A percentile compares a stretch with the other conserved stretches of the same genome.
These are phyloP conservation scores for Caenorhabditis virilis DNA, from an alignment of 2,888 invertebrate species.

Conservation along the genomic window DNA sequence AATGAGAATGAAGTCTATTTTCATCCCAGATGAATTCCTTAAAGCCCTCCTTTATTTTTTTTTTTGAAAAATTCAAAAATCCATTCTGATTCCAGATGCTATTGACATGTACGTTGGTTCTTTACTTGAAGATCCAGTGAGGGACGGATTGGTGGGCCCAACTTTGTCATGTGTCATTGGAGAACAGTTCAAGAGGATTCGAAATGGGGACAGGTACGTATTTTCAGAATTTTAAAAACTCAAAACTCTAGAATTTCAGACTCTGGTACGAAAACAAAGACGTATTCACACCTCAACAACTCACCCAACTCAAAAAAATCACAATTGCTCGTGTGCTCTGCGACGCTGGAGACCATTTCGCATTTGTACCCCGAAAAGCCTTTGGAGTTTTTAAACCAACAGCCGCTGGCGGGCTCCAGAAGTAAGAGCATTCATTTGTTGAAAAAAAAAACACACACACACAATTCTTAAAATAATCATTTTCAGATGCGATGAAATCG, in stretches of 20 bases:
- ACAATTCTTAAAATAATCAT: background rate
- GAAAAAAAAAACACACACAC: conserved; percentile 10
- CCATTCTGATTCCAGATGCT: conserved; percentile 26
- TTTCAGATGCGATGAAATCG: conserved; percentile 48
- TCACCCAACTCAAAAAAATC: conserved; percentile 80
- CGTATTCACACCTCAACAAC: conserved; percentile 83
- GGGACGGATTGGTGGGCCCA: conserved; percentile 72
- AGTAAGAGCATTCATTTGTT: too few relatives aligned
- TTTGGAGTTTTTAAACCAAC: conserved; percentile 54
- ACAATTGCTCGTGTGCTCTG: conserved; percentile 75
- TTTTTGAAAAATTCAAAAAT: background rate
- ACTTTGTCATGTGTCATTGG: conserved; percentile 71
- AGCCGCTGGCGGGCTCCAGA: conserved; percentile 15
- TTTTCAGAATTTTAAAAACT: background rate
- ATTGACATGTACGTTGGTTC: conserved; percentile 73
- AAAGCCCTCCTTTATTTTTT: background rate
- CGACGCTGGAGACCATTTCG: conserved; percentile 51
- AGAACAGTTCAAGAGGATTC: conserved; percentile 71
- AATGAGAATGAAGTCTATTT: too few relatives aligned
- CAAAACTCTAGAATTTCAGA: conserved; percentile 70
- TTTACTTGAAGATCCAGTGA: conserved; percentile 71
- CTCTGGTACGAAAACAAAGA: conserved; percentile 93
- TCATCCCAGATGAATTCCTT: too few relatives aligned
- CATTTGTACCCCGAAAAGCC: conserved; percentile 57
- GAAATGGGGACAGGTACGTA: conserved; percentile 70